Conservation (phyloP, 2,113 vertebrate species). For the Triplophysa tibetana region DNA sequence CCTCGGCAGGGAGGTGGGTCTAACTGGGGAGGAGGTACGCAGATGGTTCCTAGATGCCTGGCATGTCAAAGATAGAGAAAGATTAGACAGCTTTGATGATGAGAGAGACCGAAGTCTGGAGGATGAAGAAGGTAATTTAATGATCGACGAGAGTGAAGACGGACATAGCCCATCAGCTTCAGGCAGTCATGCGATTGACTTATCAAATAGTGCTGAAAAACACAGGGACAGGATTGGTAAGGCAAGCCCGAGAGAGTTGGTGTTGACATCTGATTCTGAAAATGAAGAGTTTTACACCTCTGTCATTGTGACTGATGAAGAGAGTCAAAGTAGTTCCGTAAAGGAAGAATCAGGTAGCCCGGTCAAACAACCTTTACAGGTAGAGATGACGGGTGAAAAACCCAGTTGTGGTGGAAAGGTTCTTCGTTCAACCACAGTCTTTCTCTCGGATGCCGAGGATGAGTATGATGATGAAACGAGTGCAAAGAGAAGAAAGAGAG, state of each 20-base stretch:
- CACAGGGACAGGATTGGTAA: conserved; percentile 54
- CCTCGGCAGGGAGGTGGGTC: conserved; percentile 73
- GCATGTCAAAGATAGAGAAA: conserved; percentile 65
- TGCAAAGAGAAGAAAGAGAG: conserved; percentile 66
- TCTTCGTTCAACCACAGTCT: conserved; percentile 76
- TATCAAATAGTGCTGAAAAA: conserved; percentile 67
- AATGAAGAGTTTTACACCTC: conserved; percentile 76
- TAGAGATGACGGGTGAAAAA: conserved; percentile 60
- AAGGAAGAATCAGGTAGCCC: conserved; percentile 67
- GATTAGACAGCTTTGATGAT: conserved; percentile 38
- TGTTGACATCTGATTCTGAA: conserved; percentile 77
- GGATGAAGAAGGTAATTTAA: conserved; percentile 69
- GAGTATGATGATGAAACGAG: conserved; percentile 74
- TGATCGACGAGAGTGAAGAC: conserved; percentile 73
- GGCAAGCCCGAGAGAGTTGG: conserved; percentile 64
- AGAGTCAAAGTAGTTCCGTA: conserved; percentile 69
- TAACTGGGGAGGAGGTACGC: conserved; percentile 72
- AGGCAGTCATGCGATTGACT: conserved; percentile 70
- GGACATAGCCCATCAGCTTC: conserved; percentile 56
- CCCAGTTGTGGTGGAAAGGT: conserved; percentile 72
- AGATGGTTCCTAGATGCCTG: conserved; percentile 71
- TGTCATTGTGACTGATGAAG: conserved; percentile 76
- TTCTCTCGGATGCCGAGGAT: conserved; percentile 78
- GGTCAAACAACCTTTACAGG: conserved; percentile 60
- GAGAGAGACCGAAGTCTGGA: conserved; percentile 63